Conservation (phyloP, 2,113 vertebrate species). For the Poeciliopsis turrubarensis region DNA sequence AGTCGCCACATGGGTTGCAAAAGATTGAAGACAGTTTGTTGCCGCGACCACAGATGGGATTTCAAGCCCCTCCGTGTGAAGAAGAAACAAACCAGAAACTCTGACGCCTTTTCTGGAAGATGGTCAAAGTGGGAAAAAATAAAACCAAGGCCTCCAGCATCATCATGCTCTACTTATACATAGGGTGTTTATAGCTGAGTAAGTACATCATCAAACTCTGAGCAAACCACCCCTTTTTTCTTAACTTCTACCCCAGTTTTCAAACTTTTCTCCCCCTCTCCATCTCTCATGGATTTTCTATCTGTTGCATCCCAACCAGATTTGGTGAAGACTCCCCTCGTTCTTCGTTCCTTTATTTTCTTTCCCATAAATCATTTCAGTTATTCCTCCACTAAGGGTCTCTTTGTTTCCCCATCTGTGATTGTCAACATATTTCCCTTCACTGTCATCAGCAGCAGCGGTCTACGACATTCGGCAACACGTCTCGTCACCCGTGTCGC, state of each 20-base stretch:
- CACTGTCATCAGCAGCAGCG: background rate
- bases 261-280: background rate
- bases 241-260: background rate
- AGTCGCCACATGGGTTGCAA: background rate
- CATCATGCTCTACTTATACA: background rate
- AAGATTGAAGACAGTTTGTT: background rate
- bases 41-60: background rate
- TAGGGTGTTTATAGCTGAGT: background rate
- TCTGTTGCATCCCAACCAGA: constrained; percentile 8
- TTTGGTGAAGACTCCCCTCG: background rate
- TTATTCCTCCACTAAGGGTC: background rate
- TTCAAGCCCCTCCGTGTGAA: background rate
- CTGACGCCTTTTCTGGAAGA: background rate
- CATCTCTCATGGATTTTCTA: background rate
- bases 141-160: background rate
- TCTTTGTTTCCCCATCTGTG: background rate
- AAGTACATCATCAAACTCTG: background rate
- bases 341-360: background rate
- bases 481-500: background rate
- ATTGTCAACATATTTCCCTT: background rate
- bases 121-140: background rate
- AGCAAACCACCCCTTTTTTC: background rate
- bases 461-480: background rate
- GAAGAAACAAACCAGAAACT: background rate
- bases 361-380: background rate